phyloP scores from a whole-genome alignment of 2,797 vertebrate species.

The Cheirogaleus major region DNA sequence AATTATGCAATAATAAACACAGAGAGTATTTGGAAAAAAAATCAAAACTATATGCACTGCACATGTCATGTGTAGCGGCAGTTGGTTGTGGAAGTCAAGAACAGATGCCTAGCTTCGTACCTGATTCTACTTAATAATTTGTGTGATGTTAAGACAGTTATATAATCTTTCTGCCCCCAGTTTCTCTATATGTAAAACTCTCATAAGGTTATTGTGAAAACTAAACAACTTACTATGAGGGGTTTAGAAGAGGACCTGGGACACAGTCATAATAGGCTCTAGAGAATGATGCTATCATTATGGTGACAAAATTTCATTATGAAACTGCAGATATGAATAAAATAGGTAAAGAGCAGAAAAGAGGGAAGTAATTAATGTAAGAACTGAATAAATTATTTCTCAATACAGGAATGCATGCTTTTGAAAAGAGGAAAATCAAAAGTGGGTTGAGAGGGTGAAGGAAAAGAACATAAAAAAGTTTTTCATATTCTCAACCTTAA shows the following conservation, averaged over 20 bases:
- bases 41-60: neutral
- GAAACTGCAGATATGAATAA: neutral
- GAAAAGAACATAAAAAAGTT: neutral
- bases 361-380: neutral
- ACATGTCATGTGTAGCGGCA: neutral
- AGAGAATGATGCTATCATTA: neutral
- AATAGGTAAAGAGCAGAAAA: neutral
- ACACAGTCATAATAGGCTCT: neutral
- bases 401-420: neutral
- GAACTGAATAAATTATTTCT: neutral
- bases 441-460: neutral
- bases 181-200: neutral
- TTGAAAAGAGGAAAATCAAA: neutral
- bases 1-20: neutral
- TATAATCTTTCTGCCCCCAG: neutral
- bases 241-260: neutral
- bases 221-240: neutral
- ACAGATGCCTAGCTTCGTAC: neutral
- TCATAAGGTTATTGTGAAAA: neutral
- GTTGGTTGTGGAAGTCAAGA: neutral
- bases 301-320: neutral
- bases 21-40: neutral
- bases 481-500: neutral
- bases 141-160: neutral
- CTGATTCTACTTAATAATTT: neutral